Conservation (phyloP, 2,797 vertebrate species). For the Pseudochaenichthys georgianus region DNA sequence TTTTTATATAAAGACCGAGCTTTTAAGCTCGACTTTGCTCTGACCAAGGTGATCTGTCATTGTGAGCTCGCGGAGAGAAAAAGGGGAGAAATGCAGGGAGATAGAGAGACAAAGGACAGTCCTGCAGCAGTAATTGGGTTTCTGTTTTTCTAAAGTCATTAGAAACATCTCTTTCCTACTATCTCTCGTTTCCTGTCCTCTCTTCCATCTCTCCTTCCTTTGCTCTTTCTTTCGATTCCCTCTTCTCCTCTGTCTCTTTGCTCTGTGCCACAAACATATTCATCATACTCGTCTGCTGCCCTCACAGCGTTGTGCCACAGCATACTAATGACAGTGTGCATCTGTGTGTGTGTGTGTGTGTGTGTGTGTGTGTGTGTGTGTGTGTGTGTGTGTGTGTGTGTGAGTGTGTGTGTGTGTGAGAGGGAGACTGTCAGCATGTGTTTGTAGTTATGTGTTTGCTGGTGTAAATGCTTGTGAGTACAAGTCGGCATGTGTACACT, state of each 20-base stretch:
- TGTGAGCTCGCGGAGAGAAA: slow-evolving; percentile 38
- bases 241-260: slow-evolving; percentile 69
- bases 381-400: slow-evolving; percentile 22
- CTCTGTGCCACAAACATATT: slow-evolving; percentile 83
- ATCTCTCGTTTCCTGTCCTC: slow-evolving; percentile 45
- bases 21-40: slow-evolving; percentile 69
- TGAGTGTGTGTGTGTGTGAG: slow-evolving; percentile 2
- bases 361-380: slow-evolving; percentile 27
- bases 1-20: slow-evolving; percentile 57
- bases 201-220: slow-evolving; percentile 56
- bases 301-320: slow-evolving; percentile 73
- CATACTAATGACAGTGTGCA: slow-evolving; percentile 76
- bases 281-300: slow-evolving; percentile 81
- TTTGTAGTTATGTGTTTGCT: slow-evolving; percentile 66
- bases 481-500: slow-evolving; percentile 38
- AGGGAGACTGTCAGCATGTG: slow-evolving; percentile 57
- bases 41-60: slow-evolving; percentile 74
- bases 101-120: slow-evolving; percentile 66
- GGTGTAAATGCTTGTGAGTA: slow-evolving; percentile 53
- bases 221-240: slow-evolving; percentile 70
- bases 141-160: slow-evolving; percentile 78
- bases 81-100: slow-evolving; percentile 41
- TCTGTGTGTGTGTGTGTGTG: slow-evolving; percentile 41
- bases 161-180: slow-evolving; percentile 54
- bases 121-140: slow-evolving; percentile 72